Conservation (phyloP, 2,797 vertebrate genomes). For the Protosalanx chinensis region DNA sequence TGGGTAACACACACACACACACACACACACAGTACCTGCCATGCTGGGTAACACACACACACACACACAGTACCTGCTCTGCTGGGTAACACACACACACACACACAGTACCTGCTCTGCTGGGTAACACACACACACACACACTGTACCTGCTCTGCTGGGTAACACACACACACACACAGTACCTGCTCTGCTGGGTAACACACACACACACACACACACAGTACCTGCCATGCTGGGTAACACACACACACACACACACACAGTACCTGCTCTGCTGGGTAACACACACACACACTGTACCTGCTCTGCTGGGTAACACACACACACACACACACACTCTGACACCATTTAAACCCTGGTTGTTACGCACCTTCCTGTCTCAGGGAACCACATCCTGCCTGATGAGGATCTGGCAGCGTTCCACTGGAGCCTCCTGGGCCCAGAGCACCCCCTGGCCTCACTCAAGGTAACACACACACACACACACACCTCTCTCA, state of each 20-base stretch:
- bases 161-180: constrained; percentile 10
- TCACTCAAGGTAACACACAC: constrained; percentile 82
- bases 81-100: no score
- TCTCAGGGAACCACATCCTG: constrained; percentile 89
- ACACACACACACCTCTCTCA: no score
- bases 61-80: no score
- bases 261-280: no score
- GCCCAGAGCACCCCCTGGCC: constrained; percentile 91
- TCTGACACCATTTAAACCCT: no score
- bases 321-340: no score
- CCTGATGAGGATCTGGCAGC: constrained; percentile 93
- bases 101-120: neutral
- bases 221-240: neutral
- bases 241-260: constrained; percentile 8
- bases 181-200: no score
- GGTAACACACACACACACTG: no score
- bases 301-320: no score
- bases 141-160: no score
- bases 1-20: neutral
- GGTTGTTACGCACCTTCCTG: neutral
- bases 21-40: neutral
- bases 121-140: neutral
- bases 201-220: neutral
- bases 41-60: neutral
- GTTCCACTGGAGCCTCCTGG: constrained; percentile 92